Evolutionary conservation across 2,113 vertebrate genomes (phyloP).

Genomic region (Anguilla japonica): DNA sequence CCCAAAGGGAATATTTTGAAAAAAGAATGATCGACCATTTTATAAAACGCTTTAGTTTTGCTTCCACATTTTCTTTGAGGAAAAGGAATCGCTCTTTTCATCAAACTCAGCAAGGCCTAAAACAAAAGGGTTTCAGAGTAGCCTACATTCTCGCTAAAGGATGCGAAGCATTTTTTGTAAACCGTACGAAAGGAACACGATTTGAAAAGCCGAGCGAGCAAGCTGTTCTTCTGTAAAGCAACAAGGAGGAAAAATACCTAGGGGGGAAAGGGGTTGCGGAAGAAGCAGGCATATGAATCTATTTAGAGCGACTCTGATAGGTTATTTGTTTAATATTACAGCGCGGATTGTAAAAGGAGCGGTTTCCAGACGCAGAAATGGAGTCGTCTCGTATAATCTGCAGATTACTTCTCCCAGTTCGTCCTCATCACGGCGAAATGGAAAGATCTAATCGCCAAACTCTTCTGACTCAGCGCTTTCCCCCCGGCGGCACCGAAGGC

Average conservation of each 20-base stretch:
- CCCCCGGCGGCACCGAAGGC: not conserved
- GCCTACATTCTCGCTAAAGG: too few relatives aligned
- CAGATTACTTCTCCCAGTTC: constrained; percentile 14
- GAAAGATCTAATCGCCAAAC: constrained; percentile 10
- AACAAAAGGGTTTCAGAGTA: too few relatives aligned
- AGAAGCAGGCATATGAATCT: not conserved
- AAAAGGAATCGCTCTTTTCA: too few relatives aligned
- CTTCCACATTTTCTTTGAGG: too few relatives aligned
- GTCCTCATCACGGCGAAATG: constrained; percentile 4
- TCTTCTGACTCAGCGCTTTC: constrained; percentile 8
- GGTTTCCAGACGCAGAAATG: not conserved
- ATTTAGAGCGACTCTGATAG: constrained; percentile 8
- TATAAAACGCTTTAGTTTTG: too few relatives aligned
- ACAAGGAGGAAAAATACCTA: not conserved
- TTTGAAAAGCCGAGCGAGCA: not conserved
- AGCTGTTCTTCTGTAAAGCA: not conserved
- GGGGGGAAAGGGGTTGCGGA: not conserved
- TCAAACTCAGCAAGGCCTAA: too few relatives aligned
- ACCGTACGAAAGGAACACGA: not conserved
- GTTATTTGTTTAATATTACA: not conserved
- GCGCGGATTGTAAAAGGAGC: not conserved
- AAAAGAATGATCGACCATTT: too few relatives aligned
- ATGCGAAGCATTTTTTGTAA: too few relatives aligned
- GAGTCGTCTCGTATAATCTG: not conserved
- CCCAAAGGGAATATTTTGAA: too few relatives aligned